These are phyloP conservation scores for Crotalus helleri DNA, from an alignment of 2,113 vertebrate species.

Conservation along the genomic window DNA sequence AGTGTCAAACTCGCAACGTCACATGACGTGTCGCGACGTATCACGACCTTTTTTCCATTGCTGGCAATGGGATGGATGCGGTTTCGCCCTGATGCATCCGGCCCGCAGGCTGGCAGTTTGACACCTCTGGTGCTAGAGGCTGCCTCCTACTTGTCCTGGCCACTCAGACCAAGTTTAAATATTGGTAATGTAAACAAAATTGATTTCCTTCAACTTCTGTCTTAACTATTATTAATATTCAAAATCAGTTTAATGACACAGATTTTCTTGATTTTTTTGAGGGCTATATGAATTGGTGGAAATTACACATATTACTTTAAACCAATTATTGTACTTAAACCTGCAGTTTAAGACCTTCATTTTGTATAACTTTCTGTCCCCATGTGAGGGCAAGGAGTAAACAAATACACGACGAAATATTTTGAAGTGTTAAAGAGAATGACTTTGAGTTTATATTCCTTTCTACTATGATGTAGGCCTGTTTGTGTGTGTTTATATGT, in stretches of 20 bases:
- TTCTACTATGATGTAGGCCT: slow-evolving; percentile 56
- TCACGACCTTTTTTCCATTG: no score
- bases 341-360: slow-evolving; percentile 27
- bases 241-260: background rate
- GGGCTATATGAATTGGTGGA: background rate
- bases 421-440: background rate
- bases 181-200: background rate
- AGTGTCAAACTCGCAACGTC: no score
- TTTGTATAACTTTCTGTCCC: slow-evolving; percentile 23
- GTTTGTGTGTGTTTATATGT: slow-evolving; percentile 75
- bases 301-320: background rate
- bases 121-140: background rate
- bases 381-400: slow-evolving; percentile 10
- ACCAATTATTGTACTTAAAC: background rate
- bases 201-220: background rate
- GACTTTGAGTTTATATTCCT: slow-evolving; percentile 25
- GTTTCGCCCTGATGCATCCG: no score
- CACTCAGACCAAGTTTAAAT: background rate
- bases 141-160: background rate
- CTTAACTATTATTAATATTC: background rate
- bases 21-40: no score
- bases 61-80: no score
- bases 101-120: no score
- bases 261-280: background rate
- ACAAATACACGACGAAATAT: slow-evolving; percentile 35